Percentiles rank a stretch among this genome's conserved stretches.
Evolutionary conservation across 2,797 vertebrate genomes (phyloP).

Genomic region (Hypotaenidia okinawae): DNA sequence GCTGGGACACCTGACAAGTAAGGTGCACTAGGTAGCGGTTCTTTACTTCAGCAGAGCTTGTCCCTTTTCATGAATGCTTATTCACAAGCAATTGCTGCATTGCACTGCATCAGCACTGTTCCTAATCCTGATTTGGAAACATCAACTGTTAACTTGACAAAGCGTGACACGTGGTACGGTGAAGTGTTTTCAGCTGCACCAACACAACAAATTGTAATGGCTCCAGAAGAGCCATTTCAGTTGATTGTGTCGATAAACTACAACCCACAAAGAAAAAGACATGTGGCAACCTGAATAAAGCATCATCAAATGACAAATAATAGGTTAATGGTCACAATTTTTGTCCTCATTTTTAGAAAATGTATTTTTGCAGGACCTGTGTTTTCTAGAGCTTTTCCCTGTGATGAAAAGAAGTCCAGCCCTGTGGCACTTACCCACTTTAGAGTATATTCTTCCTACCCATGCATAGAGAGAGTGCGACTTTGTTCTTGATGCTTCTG

Average conservation of each 20-base stretch:
- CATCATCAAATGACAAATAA: background rate
- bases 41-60: conserved; percentile 14
- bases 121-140: conserved; percentile 69
- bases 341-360: background rate
- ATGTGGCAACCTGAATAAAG: background rate
- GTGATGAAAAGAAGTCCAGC: background rate
- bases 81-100: conserved; percentile 50
- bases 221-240: conserved; percentile 54
- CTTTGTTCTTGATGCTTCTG: background rate
- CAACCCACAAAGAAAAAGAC: conserved; percentile 6
- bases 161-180: conserved; percentile 40
- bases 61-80: conserved; percentile 41
- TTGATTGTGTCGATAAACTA: conserved; percentile 46
- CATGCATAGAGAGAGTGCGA: background rate
- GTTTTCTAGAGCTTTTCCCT: background rate
- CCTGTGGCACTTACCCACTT: background rate
- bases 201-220: conserved; percentile 51
- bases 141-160: conserved; percentile 59
- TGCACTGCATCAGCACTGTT: conserved; percentile 65
- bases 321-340: background rate
- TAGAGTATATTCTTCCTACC: background rate
- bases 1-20: background rate
- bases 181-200: conserved; percentile 67
- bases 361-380: background rate
- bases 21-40: background rate